Evolutionary conservation across 2,888 invertebrate genomes (phyloP).

Genomic region (Linnaemya tessellans): DNA sequence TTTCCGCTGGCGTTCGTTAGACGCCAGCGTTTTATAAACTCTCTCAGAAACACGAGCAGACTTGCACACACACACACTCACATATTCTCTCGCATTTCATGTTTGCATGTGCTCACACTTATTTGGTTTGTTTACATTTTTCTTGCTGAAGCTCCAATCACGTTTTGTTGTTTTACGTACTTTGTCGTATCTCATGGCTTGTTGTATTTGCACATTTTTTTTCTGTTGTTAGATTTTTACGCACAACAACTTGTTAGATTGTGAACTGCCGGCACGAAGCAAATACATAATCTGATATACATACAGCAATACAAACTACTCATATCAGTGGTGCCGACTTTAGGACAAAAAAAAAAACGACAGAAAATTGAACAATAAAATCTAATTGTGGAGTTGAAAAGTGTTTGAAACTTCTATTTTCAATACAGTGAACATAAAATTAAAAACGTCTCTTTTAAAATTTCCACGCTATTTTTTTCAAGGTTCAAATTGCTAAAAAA

Average conservation of each 20-base stretch:
- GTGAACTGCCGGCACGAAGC: slow-evolving; percentile 43
- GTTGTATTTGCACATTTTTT: slow-evolving; percentile 48
- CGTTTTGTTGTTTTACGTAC: slow-evolving; percentile 25
- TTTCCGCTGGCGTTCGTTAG: slow-evolving; percentile 23
- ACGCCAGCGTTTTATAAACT: slow-evolving; percentile 25
- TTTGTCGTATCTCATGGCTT: slow-evolving; percentile 20
- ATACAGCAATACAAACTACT: background rate
- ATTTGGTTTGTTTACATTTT: slow-evolving; percentile 66
- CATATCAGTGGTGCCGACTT: background rate
- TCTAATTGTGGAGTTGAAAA: no score
- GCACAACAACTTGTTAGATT: slow-evolving; percentile 76
- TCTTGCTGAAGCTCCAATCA: slow-evolving; percentile 37
- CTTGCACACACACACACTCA: background rate
- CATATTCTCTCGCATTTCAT: background rate
- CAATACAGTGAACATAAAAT: no score
- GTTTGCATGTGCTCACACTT: slow-evolving; percentile 54
- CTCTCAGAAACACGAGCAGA: slow-evolving; percentile 9
- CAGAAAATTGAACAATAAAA: background rate
- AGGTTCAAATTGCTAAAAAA: no score
- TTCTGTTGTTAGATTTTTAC: slow-evolving; percentile 68
- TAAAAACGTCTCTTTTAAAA: no score
- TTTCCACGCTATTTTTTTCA: no score
- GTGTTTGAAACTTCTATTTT: no score
- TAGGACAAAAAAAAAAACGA: no score
- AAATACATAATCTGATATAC: background rate